Percentiles rank a stretch among this genome's conserved stretches.
Evolutionary conservation across 2,797 vertebrate species (phyloP).

Genomic region (Alosa sapidissima): DNA sequence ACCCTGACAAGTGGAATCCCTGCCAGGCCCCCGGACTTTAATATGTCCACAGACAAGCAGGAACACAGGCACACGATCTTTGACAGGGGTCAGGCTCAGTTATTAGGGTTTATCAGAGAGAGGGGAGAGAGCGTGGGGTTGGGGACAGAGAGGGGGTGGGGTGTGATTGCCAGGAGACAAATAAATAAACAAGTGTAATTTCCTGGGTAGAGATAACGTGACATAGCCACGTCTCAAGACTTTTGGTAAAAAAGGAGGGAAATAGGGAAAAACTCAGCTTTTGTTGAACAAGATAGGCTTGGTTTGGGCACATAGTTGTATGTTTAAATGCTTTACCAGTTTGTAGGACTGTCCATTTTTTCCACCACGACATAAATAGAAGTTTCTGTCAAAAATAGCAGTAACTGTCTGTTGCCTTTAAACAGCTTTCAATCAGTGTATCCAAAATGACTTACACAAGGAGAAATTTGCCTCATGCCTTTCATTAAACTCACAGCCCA

Average conservation of each 20-base stretch:
- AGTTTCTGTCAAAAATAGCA: neutral
- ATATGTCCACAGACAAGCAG: slow-evolving; percentile 38
- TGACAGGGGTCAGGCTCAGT: slow-evolving; percentile 33
- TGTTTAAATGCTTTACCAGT: neutral
- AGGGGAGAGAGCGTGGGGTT: neutral
- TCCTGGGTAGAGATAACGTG: slow-evolving; percentile 35
- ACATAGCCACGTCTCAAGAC: slow-evolving; percentile 26
- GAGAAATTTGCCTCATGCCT: neutral
- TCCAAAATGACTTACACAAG: neutral
- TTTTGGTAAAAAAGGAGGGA: slow-evolving; percentile 40
- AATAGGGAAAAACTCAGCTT: slow-evolving; percentile 15
- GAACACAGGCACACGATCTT: slow-evolving; percentile 23
- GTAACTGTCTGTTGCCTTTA: too few species aligned
- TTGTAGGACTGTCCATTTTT: neutral
- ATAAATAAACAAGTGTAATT: slow-evolving; percentile 52
- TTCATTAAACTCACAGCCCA: neutral
- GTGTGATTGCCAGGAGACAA: slow-evolving; percentile 42
- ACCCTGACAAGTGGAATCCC: slow-evolving; percentile 35
- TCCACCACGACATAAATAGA: neutral
- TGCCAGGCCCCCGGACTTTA: slow-evolving; percentile 36
- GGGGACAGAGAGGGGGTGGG: neutral
- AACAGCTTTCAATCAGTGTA: neutral
- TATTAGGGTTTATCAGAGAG: slow-evolving; percentile 30
- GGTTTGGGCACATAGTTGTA: neutral
- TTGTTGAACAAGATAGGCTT: neutral